phyloP scores from a whole-genome alignment of 2,888 invertebrate genomes.

The Eucriotettix oculatus region DNA sequence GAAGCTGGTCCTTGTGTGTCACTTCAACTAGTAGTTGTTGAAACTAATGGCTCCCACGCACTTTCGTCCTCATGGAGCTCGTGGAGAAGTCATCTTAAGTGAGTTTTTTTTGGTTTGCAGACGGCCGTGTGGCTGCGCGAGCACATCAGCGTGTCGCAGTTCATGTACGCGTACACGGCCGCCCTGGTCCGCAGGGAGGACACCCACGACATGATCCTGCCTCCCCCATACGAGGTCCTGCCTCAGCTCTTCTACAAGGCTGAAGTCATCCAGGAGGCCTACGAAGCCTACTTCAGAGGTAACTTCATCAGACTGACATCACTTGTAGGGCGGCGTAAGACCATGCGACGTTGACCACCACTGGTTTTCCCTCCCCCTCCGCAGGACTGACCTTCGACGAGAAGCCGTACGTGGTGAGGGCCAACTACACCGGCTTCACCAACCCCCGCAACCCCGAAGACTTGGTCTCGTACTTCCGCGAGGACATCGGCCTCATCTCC shows the following conservation, averaged over 20 bases:
- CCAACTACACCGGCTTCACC: constrained; percentile 2
- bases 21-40: no score
- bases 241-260: constrained; percentile 46
- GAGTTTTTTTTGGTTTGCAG: no score
- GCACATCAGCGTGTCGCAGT: constrained; percentile 44
- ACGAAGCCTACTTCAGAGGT: constrained; percentile 7
- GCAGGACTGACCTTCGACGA: no score
- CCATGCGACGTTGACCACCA: no score
- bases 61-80: no score
- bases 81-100: no score
- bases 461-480: constrained; percentile 48
- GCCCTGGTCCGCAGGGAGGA: constrained; percentile 41
- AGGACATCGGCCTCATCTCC: constrained; percentile 50
- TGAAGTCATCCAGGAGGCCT: constrained; percentile 35
- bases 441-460: constrained; percentile 27
- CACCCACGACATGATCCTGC: constrained; percentile 27
- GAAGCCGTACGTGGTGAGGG: not conserved
- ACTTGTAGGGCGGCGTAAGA: no score
- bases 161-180: constrained; percentile 41
- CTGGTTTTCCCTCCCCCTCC: no score
- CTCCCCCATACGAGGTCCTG: constrained; percentile 44
- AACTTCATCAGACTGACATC: not conserved
- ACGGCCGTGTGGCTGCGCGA: constrained; percentile 51
- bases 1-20: no score
- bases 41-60: no score